These are phyloP conservation scores for Caenorhabditis sinica DNA, from an alignment of 2,888 invertebrate species.

Conservation along the genomic window DNA sequence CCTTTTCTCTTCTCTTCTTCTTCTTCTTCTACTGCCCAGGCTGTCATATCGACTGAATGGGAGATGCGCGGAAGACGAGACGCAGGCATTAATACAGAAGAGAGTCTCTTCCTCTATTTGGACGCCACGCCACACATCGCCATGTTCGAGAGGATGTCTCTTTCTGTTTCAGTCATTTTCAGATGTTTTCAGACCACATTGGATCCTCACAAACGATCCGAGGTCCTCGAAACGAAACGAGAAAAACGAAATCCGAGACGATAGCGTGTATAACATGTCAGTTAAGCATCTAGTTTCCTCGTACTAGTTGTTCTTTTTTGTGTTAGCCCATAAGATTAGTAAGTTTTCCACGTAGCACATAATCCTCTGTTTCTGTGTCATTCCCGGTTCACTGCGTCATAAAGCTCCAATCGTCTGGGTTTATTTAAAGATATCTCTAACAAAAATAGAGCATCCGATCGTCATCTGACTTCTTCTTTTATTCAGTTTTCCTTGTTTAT, in stretches of 20 bases:
- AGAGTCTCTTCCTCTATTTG: constrained; percentile 27
- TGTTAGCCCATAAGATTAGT: constrained; percentile 50
- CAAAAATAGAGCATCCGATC: neutral
- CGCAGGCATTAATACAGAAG: constrained; percentile 27
- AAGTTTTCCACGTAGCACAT: constrained; percentile 16
- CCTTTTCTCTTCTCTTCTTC: constrained; percentile 13
- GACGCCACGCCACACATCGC: constrained; percentile 40
- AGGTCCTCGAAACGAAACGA: neutral
- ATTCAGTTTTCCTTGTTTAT: neutral
- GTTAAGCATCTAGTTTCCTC: constrained; percentile 1
- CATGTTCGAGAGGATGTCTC: constrained; percentile 35
- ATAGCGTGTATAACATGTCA: constrained; percentile 41
- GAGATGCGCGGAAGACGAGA: constrained; percentile 52
- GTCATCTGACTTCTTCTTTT: neutral
- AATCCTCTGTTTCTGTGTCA: constrained; percentile 12
- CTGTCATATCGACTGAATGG: constrained; percentile 55
- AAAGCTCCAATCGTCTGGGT: constrained; percentile 6
- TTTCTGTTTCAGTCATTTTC: constrained; percentile 41
- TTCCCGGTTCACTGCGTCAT: constrained; percentile 18
- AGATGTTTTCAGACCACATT: constrained; percentile 24
- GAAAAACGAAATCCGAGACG: constrained; percentile 43
- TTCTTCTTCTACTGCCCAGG: constrained; percentile 8
- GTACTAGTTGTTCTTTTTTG: constrained; percentile 13
- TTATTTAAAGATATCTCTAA: neutral
- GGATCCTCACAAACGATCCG: neutral